Conservation (phyloP, 2,113 vertebrate species). For the Corythoichthys haematopterus region DNA sequence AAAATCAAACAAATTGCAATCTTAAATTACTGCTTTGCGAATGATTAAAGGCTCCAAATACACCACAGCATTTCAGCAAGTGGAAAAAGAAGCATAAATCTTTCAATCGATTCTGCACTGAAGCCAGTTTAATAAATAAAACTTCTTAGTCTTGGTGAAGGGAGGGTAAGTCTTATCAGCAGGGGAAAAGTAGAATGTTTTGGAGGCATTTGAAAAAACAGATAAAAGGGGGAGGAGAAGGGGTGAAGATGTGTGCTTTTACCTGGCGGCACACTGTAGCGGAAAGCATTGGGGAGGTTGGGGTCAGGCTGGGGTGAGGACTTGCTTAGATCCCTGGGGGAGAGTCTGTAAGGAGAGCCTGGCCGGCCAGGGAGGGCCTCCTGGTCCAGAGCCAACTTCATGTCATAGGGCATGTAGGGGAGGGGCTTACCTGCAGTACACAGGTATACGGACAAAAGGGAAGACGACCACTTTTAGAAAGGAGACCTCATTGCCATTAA, state of each 20-base stretch:
- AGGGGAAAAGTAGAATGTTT: conserved; percentile 11
- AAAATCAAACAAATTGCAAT: background rate
- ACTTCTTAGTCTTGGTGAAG: background rate
- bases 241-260: conserved; percentile 56
- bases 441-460: conserved; percentile 55
- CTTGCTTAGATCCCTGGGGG: conserved; percentile 81
- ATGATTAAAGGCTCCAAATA: background rate
- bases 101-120: background rate
- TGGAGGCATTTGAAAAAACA: background rate
- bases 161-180: conserved; percentile 4
- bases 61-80: background rate
- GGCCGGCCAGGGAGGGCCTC: conserved; percentile 78
- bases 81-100: background rate
- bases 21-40: background rate
- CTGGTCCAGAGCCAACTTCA: conserved; percentile 81
- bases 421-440: conserved; percentile 78
- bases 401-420: conserved; percentile 83
- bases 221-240: conserved; percentile 7
- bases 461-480: conserved; percentile 47
- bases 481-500: conserved; percentile 31
- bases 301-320: conserved; percentile 77
- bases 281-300: conserved; percentile 66
- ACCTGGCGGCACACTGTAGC: conserved; percentile 87
- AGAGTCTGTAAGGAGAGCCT: conserved; percentile 81
- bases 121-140: background rate